Evolutionary conservation across 1,140 invertebrate genomes (phyloP), one percentile per base, ranked within the genome.

Genomic region (Ceratitis capitata): DNA sequence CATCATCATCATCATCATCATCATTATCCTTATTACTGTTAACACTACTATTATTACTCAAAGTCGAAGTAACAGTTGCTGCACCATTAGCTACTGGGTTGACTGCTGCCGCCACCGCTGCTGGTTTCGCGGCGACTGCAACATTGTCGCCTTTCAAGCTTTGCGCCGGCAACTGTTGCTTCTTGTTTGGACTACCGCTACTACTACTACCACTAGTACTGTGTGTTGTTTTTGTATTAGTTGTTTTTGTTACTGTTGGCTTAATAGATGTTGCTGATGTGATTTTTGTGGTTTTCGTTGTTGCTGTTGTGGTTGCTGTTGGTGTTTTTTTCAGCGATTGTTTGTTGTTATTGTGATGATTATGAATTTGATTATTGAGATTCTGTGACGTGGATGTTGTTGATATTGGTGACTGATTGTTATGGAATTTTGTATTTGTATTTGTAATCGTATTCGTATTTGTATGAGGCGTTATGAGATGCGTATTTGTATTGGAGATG

Each of bases 11-110:
- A 85, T 95, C 95, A 74, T 95, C 95, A 29, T 96, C 95, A 82
- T 95, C 94, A 2, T 95, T 95, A 1, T 95, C 95, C 3, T 95
- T 95, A 2, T 95, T 95, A 16, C 95, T 94, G 29, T 94, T 94
- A 4, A 19, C 16, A 69, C 32, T 78, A 78, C 32, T 78, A 78
- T 78, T 78, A 23, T 45, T 78, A 23, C 92, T 92, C 53, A 92
- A 91, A 32, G 85, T 84, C 49, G 85, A 78, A 16, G 74, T 87
- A 12, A 84, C 85, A 82, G 87, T 74, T 35, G 92, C 91, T 82
- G 89, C 89, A 87, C 93, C 92, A n/a, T n/a, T n/a, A 12, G 92
- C 92, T 42, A 90, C 93, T 90, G 87, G 92, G 83, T 86, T 84
- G 78, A 32, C 85, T 86, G 16, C 61, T 78, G 82, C 19, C 58